Conservation (phyloP, 2,797 vertebrate species). For the Lacerta viridis region DNA sequence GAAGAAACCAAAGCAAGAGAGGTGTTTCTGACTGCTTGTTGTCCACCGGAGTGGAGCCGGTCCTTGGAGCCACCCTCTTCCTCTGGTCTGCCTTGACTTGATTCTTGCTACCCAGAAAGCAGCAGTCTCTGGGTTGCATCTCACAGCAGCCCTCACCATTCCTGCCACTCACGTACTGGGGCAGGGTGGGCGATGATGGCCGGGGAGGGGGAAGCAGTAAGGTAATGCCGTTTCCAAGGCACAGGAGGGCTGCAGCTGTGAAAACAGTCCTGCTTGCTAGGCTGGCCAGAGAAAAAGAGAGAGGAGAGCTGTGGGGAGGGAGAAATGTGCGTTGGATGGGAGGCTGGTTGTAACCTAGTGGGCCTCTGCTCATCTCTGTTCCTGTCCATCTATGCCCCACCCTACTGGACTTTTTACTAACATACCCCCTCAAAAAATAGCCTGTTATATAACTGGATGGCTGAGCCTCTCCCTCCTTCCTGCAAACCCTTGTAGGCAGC, state of each 20-base stretch:
- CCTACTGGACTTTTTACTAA: neutral
- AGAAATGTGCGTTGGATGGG: neutral
- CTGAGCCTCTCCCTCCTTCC: neutral
- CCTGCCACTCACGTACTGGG: neutral
- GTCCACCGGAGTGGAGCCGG: neutral
- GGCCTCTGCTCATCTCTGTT: neutral
- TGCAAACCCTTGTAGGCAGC: neutral
- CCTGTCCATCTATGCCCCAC: neutral
- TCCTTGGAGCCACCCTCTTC: neutral
- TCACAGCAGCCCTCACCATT: neutral
- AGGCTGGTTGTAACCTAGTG: neutral
- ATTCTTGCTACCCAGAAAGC: neutral
- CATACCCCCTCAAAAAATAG: neutral
- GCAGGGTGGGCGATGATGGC: neutral
- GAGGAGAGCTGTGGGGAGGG: neutral
- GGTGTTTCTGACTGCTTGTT: too few species aligned
- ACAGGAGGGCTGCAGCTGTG: slow-evolving; percentile 30
- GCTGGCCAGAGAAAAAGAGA: neutral
- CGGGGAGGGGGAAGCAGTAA: neutral
- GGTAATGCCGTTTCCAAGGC: slow-evolving; percentile 29
- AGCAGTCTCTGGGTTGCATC: neutral
- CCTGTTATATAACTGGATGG: neutral
- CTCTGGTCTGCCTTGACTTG: neutral
- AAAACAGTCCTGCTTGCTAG: slow-evolving; percentile 23
- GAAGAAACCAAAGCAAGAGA: neutral